phyloP scores from a whole-genome alignment of 2,888 invertebrate species.

The Aspidapion aeneum region DNA sequence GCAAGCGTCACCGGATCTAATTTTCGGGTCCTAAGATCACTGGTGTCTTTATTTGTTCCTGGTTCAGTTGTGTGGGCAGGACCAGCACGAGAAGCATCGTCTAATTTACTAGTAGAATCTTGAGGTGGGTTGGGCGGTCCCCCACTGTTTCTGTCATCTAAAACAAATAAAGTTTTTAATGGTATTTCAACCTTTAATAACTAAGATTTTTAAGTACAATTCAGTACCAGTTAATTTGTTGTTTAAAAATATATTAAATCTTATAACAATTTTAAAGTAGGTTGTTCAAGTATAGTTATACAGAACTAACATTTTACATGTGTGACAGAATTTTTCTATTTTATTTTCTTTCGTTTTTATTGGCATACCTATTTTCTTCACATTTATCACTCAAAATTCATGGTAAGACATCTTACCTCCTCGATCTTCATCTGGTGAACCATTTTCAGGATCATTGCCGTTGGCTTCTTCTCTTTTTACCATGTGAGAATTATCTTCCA shows the following conservation, averaged over 20 bases:
- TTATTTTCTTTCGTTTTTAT: too few relatives aligned
- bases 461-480: slow-evolving; percentile 80
- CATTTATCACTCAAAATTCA: too few relatives aligned
- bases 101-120: slow-evolving; percentile 41
- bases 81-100: slow-evolving; percentile 39
- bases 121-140: slow-evolving; percentile 52
- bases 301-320: too few relatives aligned
- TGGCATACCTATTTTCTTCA: too few relatives aligned
- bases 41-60: slow-evolving; percentile 46
- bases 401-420: slow-evolving; percentile 60
- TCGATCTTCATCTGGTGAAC: slow-evolving; percentile 82
- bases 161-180: too few relatives aligned
- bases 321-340: too few relatives aligned
- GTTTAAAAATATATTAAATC: too few relatives aligned
- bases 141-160: slow-evolving; percentile 56
- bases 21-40: slow-evolving; percentile 53
- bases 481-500: slow-evolving; percentile 76
- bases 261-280: too few relatives aligned
- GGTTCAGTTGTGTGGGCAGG: slow-evolving; percentile 30
- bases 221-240: too few relatives aligned
- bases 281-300: too few relatives aligned
- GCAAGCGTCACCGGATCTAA: slow-evolving; percentile 51
- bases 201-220: too few relatives aligned
- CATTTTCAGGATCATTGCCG: slow-evolving; percentile 78
- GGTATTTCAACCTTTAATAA: too few relatives aligned